Conservation (phyloP, 2,797 vertebrate species). For the Poeciliopsis turneri region DNA sequence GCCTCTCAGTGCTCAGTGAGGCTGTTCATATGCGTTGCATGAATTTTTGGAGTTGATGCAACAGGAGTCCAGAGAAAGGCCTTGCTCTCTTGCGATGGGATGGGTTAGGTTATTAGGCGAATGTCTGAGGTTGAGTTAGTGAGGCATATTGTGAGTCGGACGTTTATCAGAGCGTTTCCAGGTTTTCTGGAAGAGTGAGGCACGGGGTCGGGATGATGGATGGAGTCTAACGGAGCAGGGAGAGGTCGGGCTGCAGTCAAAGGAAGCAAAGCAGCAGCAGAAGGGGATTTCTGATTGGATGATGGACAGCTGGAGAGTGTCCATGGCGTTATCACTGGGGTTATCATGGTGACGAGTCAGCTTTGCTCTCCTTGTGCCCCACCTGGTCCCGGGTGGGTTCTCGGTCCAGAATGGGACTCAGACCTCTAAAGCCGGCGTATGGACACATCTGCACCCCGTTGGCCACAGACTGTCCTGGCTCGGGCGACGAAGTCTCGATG, state of each 20-base stretch:
- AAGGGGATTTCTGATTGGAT: slow-evolving; percentile 61
- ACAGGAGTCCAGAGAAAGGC: slow-evolving; percentile 56
- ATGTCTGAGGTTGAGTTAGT: slow-evolving; percentile 54
- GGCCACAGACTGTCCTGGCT: slow-evolving; percentile 38
- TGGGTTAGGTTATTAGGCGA: slow-evolving; percentile 72
- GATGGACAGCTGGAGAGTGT: slow-evolving; percentile 42
- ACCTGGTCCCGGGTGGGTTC: slow-evolving; percentile 90
- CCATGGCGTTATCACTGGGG: slow-evolving; percentile 12
- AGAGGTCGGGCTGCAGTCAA: slow-evolving; percentile 69
- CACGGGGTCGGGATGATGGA: slow-evolving; percentile 50
- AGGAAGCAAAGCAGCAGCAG: slow-evolving; percentile 58
- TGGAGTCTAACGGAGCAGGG: slow-evolving; percentile 25
- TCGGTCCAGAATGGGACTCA: slow-evolving; percentile 82
- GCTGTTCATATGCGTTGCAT: slow-evolving; percentile 20
- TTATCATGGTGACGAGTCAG: slow-evolving; percentile 69
- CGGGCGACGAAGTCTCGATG: slow-evolving; percentile 71
- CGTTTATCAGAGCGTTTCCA: slow-evolving; percentile 26
- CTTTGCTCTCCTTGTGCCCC: slow-evolving; percentile 76
- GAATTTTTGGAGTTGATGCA: slow-evolving; percentile 50
- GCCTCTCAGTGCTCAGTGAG: slow-evolving; percentile 42
- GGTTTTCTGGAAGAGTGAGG: slow-evolving; percentile 53
- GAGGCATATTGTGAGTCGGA: slow-evolving; percentile 23
- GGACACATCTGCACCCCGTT: slow-evolving; percentile 82
- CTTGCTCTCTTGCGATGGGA: slow-evolving; percentile 40
- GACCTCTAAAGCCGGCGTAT: slow-evolving; percentile 81